A percentile compares a stretch with the other conserved stretches of the same genome.
phyloP scores from a whole-genome alignment of 2,888 invertebrate genomes.

The Hirtodrosophila histrioides region DNA sequence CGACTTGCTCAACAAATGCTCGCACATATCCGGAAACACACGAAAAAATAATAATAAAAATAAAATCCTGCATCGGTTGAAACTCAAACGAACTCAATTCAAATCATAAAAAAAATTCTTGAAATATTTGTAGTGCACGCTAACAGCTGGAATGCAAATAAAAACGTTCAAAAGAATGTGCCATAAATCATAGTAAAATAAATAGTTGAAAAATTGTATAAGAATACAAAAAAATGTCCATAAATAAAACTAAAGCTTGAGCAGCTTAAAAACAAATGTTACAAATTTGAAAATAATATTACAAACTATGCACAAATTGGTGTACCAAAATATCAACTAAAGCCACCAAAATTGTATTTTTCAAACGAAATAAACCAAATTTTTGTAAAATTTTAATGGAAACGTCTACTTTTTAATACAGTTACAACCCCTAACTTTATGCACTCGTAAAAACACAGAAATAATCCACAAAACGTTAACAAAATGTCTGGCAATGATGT shows the following conservation, averaged over 20 bases:
- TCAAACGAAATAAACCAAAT: background rate
- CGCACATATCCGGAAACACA: too few relatives aligned
- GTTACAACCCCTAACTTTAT: slow-evolving; percentile 41
- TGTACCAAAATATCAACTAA: too few relatives aligned
- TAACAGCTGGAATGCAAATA: slow-evolving; percentile 4
- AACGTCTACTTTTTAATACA: slow-evolving; percentile 30
- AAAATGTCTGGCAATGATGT: slow-evolving; percentile 73
- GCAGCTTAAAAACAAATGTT: slow-evolving; percentile 4
- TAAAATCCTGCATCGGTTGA: slow-evolving; percentile 21
- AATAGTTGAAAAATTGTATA: slow-evolving; percentile 18
- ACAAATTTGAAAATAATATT: background rate
- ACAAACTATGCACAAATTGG: too few relatives aligned
- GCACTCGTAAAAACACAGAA: slow-evolving; percentile 32
- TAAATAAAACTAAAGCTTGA: slow-evolving; percentile 15
- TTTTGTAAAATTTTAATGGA: slow-evolving; percentile 3
- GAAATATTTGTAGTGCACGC: slow-evolving; percentile 15
- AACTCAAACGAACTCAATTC: slow-evolving; percentile 16
- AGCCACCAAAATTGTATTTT: too few relatives aligned
- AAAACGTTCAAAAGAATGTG: slow-evolving; percentile 17
- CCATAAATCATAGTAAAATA: slow-evolving; percentile 49
- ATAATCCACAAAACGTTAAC: slow-evolving; percentile 16
- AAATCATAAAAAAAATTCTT: background rate
- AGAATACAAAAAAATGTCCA: slow-evolving; percentile 2
- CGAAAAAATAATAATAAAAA: slow-evolving; percentile 22
- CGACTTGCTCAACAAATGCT: slow-evolving; percentile 43